Evolutionary conservation across 2,113 vertebrate species (phyloP).

Genomic region (Chaetops frenatus): DNA sequence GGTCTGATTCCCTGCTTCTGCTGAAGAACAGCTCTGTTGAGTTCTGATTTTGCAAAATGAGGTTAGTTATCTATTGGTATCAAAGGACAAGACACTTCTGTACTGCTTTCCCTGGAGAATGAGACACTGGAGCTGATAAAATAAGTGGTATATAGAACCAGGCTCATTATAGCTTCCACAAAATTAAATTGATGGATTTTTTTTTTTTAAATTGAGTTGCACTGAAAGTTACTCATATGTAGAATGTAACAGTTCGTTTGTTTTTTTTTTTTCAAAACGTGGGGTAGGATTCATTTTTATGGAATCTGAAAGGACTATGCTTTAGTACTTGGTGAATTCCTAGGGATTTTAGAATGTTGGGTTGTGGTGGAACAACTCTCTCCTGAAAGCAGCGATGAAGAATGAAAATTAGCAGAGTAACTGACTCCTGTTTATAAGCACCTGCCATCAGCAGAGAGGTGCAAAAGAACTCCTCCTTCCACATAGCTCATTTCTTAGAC

Average conservation of each 20-base stretch:
- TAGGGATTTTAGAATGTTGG: not conserved
- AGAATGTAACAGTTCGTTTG: not conserved
- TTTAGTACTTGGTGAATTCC: not conserved
- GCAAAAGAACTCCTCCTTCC: not conserved
- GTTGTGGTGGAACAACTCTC: not conserved
- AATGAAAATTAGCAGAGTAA: not conserved
- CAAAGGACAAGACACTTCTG: slow-evolving; percentile 49
- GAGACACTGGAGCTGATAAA: slow-evolving; percentile 18
- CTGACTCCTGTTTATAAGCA: not conserved
- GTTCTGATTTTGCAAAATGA: slow-evolving; percentile 39
- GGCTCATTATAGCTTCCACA: not conserved
- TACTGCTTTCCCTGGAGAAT: slow-evolving; percentile 15
- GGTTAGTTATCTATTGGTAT: slow-evolving; percentile 36
- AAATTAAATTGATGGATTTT: not conserved
- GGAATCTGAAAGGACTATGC: not conserved
- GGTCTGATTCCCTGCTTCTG: slow-evolving; percentile 24
- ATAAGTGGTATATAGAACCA: not conserved
- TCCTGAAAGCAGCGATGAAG: not conserved
- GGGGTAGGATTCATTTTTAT: not conserved
- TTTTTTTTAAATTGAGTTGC: not conserved
- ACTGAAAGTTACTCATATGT: not conserved
- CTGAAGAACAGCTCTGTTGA: slow-evolving; percentile 37
- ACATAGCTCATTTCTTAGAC: not conserved
- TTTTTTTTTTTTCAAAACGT: not conserved
- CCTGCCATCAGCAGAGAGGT: not conserved